phyloP scores from a whole-genome alignment of 2,888 invertebrate genomes.

The Palloptera scutellata region DNA sequence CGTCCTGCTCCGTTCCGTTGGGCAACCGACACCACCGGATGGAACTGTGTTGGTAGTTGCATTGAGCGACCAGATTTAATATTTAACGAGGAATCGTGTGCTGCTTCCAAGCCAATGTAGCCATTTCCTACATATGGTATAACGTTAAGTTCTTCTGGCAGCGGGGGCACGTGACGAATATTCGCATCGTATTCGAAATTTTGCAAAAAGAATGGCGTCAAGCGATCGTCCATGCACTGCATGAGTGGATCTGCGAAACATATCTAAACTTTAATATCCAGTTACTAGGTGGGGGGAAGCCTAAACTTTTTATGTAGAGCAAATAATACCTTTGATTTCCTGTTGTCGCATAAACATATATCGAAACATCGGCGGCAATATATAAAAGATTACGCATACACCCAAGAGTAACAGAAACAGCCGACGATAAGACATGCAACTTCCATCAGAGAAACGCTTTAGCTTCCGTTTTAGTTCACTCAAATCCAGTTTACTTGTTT shows the following conservation, averaged over 20 bases:
- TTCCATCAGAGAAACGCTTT: slow-evolving; percentile 58
- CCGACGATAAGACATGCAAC: slow-evolving; percentile 60
- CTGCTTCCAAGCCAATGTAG: slow-evolving; percentile 72
- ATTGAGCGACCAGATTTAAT: slow-evolving; percentile 74
- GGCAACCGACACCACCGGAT: slow-evolving; percentile 70
- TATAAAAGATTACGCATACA: slow-evolving; percentile 70
- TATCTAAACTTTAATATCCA: not conserved
- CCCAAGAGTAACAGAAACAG: slow-evolving; percentile 65
- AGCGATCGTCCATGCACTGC: slow-evolving; percentile 72
- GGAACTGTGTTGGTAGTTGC: slow-evolving; percentile 72
- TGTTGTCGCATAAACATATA: slow-evolving; percentile 69
- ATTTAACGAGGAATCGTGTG: slow-evolving; percentile 72
- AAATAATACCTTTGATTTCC: slow-evolving; percentile 58
- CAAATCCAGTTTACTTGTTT: slow-evolving; percentile 58
- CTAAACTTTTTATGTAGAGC: not conserved
- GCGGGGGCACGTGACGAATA: slow-evolving; percentile 69
- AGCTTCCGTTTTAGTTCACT: slow-evolving; percentile 57
- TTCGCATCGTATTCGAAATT: slow-evolving; percentile 74
- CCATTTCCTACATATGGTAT: slow-evolving; percentile 82
- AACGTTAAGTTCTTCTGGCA: slow-evolving; percentile 69
- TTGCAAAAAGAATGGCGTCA: slow-evolving; percentile 70
- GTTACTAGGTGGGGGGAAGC: not conserved
- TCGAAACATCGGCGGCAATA: slow-evolving; percentile 72
- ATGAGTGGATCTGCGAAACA: slow-evolving; percentile 65
- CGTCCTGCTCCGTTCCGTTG: slow-evolving; percentile 68